Evolutionary conservation across 2,888 invertebrate species (phyloP), one percentile per base, ranked within the genome.

Genomic region (Drosophila niveifrons): DNA sequence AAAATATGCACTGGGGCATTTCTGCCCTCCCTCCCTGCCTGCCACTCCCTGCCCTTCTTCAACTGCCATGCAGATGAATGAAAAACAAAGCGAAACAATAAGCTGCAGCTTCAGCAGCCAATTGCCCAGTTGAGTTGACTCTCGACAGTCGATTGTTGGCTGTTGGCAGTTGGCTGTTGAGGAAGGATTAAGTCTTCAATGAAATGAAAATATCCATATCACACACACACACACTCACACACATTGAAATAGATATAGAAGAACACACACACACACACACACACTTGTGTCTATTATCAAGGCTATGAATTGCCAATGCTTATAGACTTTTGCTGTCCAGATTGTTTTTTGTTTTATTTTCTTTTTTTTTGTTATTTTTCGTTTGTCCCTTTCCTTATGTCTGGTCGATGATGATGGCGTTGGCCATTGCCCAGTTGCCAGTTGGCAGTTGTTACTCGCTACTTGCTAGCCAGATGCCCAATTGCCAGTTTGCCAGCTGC

Each of bases 121-220:
- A 75, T 68, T 63, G 75, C 44, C 79, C 79, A 64, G 46, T 74
- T 62, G 77, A 56, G 41, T 61, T 59, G 57, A 43, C 53, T 47
- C 41, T 31, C 36, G 44, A 34, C 59, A 23, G 36, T 13, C 39
- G 39, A 41, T 15, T 15, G 39, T 34, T 11, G 13, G 13, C 39
- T 13, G 39, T 39, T 8, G 39, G 8, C 36, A 3, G 41, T 43
- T 51, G 50, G 39, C 57, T 18, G 39, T 57, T 75, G 77, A 62
- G 66, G 78, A 83, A 88, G 90, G 82, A 83, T 83, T 83, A 83
- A 89, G 71, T 72, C 89, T 72, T 82, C 87, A 76, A 76, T 75
- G 72, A 65, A 80, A 79, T 86, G 80, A 65, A 77, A 77, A 66
- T 61, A 57, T 59, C 57, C 62, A 46, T 46, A 52, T 39, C 57